phyloP scores from a whole-genome alignment of 2,888 invertebrate genomes.

The Eumacrocentrus americanus region DNA sequence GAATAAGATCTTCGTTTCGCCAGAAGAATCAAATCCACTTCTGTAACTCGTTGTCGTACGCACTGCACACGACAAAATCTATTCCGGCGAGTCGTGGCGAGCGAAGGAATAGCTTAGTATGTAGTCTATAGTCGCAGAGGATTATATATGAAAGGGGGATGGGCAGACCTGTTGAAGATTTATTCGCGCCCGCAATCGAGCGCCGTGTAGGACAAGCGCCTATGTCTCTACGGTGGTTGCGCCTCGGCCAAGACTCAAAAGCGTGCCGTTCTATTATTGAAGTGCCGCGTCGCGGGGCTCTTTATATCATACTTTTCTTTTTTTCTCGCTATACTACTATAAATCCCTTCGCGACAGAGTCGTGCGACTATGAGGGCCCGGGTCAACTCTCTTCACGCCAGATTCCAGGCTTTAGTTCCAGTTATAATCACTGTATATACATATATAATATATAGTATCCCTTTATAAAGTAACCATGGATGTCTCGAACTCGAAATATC shows the following conservation, averaged over 20 bases:
- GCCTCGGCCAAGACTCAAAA: constrained; percentile 45
- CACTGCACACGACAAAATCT: neutral
- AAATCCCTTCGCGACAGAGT: constrained; percentile 20
- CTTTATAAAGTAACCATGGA: neutral
- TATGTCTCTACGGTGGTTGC: constrained; percentile 24
- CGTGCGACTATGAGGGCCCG: constrained; percentile 1
- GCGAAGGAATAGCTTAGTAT: neutral
- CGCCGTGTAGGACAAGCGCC: constrained; percentile 13
- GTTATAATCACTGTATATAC: neutral
- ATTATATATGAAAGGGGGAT: constrained; percentile 3
- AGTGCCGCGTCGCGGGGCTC: constrained; percentile 40
- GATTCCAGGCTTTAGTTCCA: neutral
- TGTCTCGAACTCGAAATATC: neutral
- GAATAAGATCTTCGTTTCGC: neutral
- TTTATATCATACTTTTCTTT: constrained; percentile 22
- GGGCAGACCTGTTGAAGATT: constrained; percentile 50
- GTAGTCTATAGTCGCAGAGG: neutral
- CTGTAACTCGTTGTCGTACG: neutral
- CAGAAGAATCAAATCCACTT: neutral
- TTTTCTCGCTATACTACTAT: neutral
- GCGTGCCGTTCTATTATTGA: constrained; percentile 59
- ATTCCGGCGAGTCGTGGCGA: neutral
- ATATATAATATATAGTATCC: too few species aligned
- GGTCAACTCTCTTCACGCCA: constrained; percentile 17
- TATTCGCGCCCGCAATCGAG: constrained; percentile 51